Conservation (phyloP, 1,140 invertebrate genomes). For the Drosophila bipectinata region DNA sequence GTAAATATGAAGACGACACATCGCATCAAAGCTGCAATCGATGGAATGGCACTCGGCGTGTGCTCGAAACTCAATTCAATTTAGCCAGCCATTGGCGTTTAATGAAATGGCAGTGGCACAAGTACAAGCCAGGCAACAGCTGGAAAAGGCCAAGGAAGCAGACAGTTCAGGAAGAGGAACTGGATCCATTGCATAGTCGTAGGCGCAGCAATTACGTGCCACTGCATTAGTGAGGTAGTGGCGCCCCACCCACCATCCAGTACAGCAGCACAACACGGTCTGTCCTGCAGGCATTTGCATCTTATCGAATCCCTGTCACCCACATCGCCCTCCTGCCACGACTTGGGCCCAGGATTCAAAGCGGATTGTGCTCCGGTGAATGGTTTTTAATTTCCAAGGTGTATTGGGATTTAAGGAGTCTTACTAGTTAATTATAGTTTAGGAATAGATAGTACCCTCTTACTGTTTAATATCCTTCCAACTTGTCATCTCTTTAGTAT, state of each 20-base stretch:
- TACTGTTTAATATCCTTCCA: background rate
- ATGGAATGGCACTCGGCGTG: constrained; percentile 67
- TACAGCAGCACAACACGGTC: background rate
- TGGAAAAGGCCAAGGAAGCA: constrained; percentile 6
- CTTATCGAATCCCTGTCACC: constrained; percentile 51
- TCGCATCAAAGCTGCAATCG: constrained; percentile 68
- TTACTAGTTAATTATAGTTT: background rate
- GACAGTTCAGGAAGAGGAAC: background rate
- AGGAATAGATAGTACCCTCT: background rate
- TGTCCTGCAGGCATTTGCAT: constrained; percentile 76
- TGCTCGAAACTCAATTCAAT: constrained; percentile 77
- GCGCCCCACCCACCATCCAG: background rate
- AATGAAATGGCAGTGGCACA: constrained; percentile 44
- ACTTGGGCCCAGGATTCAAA: constrained; percentile 10
- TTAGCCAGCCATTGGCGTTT: constrained; percentile 64
- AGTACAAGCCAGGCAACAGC: constrained; percentile 22
- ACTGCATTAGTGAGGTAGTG: constrained; percentile 32
- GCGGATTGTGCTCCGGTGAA: constrained; percentile 23
- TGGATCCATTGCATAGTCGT: constrained; percentile 51
- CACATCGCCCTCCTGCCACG: background rate
- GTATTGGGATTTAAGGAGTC: background rate
- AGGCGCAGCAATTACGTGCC: constrained; percentile 77
- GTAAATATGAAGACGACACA: constrained; percentile 42
- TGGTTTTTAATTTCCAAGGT: constrained; percentile 26
- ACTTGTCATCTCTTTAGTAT: background rate